A percentile compares a stretch with the other conserved stretches of the same genome.
Evolutionary conservation across 2,888 invertebrate genomes (phyloP).

Genomic region (Watsonalla cultraria): DNA sequence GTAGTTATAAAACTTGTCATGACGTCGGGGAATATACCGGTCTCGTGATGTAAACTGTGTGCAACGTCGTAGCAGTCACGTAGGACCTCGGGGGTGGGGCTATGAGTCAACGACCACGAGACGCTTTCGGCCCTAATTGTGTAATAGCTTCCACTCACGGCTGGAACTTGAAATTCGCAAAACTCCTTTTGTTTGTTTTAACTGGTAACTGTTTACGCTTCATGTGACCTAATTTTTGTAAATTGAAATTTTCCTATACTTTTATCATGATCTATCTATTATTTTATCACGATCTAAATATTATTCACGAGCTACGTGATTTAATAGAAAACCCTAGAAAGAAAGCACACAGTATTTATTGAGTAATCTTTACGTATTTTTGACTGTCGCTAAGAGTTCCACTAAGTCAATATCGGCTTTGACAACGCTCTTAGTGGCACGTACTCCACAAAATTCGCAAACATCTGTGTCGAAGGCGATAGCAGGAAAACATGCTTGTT

Average conservation of each 20-base stretch:
- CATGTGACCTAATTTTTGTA: background rate
- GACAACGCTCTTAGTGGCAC: conserved; percentile 42
- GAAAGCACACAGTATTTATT: conserved; percentile 3
- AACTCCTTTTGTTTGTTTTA: conserved; percentile 17
- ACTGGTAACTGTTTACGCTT: background rate
- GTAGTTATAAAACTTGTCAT: background rate
- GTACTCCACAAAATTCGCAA: conserved; percentile 28
- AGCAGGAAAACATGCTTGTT: too few relatives aligned
- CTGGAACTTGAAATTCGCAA: conserved; percentile 28
- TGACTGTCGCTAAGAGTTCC: conserved; percentile 16
- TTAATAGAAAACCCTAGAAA: too few relatives aligned
- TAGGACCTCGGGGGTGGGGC: conserved; percentile 48
- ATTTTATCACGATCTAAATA: too few relatives aligned
- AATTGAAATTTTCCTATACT: too few relatives aligned
- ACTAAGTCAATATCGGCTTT: conserved; percentile 30
- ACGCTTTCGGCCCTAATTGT: conserved; percentile 52
- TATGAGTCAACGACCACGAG: conserved; percentile 46
- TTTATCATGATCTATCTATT: too few relatives aligned
- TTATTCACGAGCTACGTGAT: too few relatives aligned
- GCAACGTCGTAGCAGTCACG: conserved; percentile 59
- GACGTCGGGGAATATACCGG: conserved; percentile 16
- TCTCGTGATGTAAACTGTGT: conserved; percentile 44
- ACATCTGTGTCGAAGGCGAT: conserved; percentile 6
- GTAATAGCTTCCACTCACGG: conserved; percentile 35
- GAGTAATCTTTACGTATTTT: conserved; percentile 9